Evolutionary conservation across 2,113 vertebrate species (phyloP), one percentile per base, ranked within the genome.

Genomic region (Cranoglanis bouderius): DNA sequence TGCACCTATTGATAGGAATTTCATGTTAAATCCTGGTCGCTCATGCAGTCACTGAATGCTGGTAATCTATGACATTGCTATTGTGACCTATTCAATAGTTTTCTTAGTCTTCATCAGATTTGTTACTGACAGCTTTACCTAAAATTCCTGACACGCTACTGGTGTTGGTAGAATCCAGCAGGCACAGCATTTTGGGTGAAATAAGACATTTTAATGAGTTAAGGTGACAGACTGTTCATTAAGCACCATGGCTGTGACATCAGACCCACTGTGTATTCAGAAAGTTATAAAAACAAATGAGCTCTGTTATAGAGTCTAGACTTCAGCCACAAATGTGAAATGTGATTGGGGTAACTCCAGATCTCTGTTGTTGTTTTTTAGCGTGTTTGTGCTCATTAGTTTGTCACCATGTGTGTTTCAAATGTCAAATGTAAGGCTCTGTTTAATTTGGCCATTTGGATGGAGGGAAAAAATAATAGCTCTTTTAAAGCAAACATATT

Each of bases 401-500:
- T 82, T 82, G 51, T 82, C 80, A 55, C 80, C 80, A 55, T 35
- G 18, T 82, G 80, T 49, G 43, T 77, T 77, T 77, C 43, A 32
- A 80, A 78, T 78, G 26, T 49, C n/a, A n/a, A n/a, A 53, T 19
- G 49, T 51, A 32, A n/a, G 85, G 53, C 84, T 83, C 90, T 92
- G 85, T 93, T 93, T 92, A 67, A 80, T 8, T 90, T 89, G 51
- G 74, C 89, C 85, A 70, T 92, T 90, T 91, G 83, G 77, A 86
- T 43, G 86, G 32, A 40, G 75, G 29, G 16, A 55, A 55, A 88
- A 93, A 89, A 93, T 91, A 94, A 92, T 92, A 92, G 91, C 82
- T 92, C 93, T 86, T 93, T 95, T 94, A 94, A 92, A 93, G 92
- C 93, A 92, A 85, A 93, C 93, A 94, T 95, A 94, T 95, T 95